phyloP scores from a whole-genome alignment of 2,797 vertebrate species.

The Hemibagrus guttatus region DNA sequence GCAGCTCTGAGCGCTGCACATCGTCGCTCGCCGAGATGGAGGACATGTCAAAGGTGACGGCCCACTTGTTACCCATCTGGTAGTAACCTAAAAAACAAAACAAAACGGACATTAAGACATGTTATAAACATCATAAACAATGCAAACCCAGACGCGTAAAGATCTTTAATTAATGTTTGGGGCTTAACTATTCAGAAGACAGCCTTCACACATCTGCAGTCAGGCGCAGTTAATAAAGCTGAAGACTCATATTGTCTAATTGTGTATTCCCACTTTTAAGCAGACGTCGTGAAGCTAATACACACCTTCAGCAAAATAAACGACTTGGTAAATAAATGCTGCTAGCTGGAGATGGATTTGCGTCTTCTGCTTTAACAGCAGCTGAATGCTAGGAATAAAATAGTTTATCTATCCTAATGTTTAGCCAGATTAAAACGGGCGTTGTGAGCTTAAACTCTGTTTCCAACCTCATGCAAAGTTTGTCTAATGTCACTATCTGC shows the following conservation, averaged over 20 bases:
- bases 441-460: background rate
- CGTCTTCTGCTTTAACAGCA: background rate
- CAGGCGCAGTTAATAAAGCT: constrained; percentile 54
- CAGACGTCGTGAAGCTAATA: constrained; percentile 60
- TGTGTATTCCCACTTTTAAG: constrained; percentile 66
- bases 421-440: background rate
- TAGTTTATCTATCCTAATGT: background rate
- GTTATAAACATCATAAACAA: background rate
- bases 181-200: constrained; percentile 37
- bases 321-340: constrained; percentile 5
- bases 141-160: constrained; percentile 25
- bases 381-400: background rate
- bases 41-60: constrained; percentile 84
- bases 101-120: constrained; percentile 9
- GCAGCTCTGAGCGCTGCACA: constrained; percentile 80
- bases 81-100: constrained; percentile 68
- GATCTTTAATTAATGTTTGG: constrained; percentile 44
- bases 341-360: background rate
- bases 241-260: constrained; percentile 55
- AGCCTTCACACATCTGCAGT: constrained; percentile 55
- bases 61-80: constrained; percentile 76
- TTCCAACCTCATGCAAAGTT: background rate
- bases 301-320: constrained; percentile 47
- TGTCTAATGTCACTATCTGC: background rate
- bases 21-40: constrained; percentile 76